Evolutionary conservation across 1,140 invertebrate genomes (phyloP), one percentile per base, ranked within the genome.

Genomic region (Dendroctonus ponderosae): DNA sequence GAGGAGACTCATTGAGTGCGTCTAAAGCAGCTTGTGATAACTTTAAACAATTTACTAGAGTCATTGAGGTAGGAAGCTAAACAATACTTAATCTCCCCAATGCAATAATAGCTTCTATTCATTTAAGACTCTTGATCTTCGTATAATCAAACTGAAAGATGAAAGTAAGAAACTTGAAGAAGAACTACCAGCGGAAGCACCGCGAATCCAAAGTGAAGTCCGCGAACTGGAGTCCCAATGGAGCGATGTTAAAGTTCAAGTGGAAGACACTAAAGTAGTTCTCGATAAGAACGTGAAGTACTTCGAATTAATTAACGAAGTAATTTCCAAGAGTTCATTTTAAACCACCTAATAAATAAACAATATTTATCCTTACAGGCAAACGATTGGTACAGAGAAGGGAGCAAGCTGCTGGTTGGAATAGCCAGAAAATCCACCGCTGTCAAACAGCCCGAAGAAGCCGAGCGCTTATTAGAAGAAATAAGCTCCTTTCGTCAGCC

Each of bases 11-110:
- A 72, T 77, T 91, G 62, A 80, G 83, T 7, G 82, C 86, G 42
- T 89, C 89, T 2, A 86, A 85, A 76, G 84, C 86, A 50, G 88
- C 87, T 58, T 87, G 89, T 7, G 80, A 85, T 58, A 86, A 88
- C 48, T 93, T 92, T 76, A 81, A 82, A 52, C 86, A 91, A 69
- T 93, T 93, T 77, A 89, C 93, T 79, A 87, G 87, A 79, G 92
- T 90, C 52, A 86, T 93, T 70, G 82, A 87, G 81, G 90, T 92
- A 81, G 2, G 11, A 26, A 51, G 7, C 51, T 44, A 9, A 12
- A 12, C 9, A 46, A 12, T 46, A 11, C 12, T 46, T 46, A 12
- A 11, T 14, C 44, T 56, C 11, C 4, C 40, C 6, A 56, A 56
- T 40, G 7, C 6, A 56, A 56, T 11, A 41, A 56, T 5, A 7